Evolutionary conservation across 2,888 invertebrate species (phyloP).

Genomic region (Lepidocyrtoides sp.): DNA sequence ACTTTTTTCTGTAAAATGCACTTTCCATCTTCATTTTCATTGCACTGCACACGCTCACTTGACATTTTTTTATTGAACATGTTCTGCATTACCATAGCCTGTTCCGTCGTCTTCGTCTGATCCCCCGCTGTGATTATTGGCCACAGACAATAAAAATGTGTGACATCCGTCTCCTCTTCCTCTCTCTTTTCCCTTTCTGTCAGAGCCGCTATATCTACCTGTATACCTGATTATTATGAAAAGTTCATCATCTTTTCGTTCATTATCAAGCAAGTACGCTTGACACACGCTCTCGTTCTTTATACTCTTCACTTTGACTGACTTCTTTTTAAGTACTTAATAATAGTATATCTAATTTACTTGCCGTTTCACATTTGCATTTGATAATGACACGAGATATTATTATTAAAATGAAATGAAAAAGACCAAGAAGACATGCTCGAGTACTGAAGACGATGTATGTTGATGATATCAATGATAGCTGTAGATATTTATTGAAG

Average conservation of each 20-base stretch:
- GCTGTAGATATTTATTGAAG: conserved; percentile 36
- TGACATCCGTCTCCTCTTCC: conserved; percentile 45
- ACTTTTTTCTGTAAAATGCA: conserved; percentile 20
- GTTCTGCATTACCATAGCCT: neutral
- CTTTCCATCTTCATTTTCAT: conserved; percentile 16
- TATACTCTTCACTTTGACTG: too few relatives aligned
- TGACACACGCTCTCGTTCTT: conserved; percentile 29
- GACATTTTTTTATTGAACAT: conserved; percentile 1
- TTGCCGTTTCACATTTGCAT: conserved; percentile 41
- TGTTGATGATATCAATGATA: neutral
- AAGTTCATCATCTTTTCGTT: neutral
- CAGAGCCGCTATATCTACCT: neutral
- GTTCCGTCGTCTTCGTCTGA: conserved; percentile 34
- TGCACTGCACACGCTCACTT: conserved; percentile 8
- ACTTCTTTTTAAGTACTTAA: too few relatives aligned
- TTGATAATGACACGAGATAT: conserved; percentile 43
- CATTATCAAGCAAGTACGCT: conserved; percentile 30
- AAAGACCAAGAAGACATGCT: neutral
- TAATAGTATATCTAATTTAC: neutral
- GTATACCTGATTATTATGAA: neutral
- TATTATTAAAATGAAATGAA: neutral
- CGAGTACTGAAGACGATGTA: neutral
- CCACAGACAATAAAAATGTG: conserved; percentile 40
- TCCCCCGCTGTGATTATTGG: conserved; percentile 21
- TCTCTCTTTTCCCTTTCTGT: conserved; percentile 57